Base-by-base conservation (phyloP, 2,888 invertebrate genomes). In the Himalopsyche kuldschensis region DNA sequence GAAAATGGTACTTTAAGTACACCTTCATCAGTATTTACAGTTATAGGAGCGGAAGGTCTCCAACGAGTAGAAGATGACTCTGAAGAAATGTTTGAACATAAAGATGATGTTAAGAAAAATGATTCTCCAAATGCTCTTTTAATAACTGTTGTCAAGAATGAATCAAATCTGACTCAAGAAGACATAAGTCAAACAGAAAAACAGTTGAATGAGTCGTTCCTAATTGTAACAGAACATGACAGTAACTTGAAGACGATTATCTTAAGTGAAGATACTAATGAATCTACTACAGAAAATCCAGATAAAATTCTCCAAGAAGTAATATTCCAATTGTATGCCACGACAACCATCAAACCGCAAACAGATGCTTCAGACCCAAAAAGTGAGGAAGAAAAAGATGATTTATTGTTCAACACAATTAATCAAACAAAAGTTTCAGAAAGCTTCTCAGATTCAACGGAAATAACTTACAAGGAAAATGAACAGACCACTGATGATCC, bases 1-100 rank as follows among this genome's bases (percentile, higher is more conserved):
- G 89, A 89, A 83, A 89, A 89, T 82, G 89, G 89, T 80, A 76
- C 86, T 27, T 87, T 87, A 0, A 89, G 88, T 79, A 89, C 89
- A 3, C 89, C 90, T 1, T 87, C 88, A 4, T 88, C 89, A 20
- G 88, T 90, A 6, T 90, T 91, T 27, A 90, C 90, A 3, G 88
- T 91, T 5, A 89, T 91, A 80, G 91, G 91, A 17, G 90, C 90
- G 4, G 91, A 91, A 87, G 91, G 90, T 3, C 87, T 91, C 5
- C 90, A 90, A 87, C 87, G 90, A 81, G 90, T 89, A 5, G 88
- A 88, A 46, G 88, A 88, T 48, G 86, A 86, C 32, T 83, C 83
- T n/a, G 88, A 88, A 80, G 88, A 88, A 77, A 87, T 87, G 20
- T 86, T 87, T 17, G 88, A 88, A 78, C 84, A 82, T 77, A 86